Conservation (phyloP, 1,140 invertebrate species). For the Diabrotica virgifera region DNA sequence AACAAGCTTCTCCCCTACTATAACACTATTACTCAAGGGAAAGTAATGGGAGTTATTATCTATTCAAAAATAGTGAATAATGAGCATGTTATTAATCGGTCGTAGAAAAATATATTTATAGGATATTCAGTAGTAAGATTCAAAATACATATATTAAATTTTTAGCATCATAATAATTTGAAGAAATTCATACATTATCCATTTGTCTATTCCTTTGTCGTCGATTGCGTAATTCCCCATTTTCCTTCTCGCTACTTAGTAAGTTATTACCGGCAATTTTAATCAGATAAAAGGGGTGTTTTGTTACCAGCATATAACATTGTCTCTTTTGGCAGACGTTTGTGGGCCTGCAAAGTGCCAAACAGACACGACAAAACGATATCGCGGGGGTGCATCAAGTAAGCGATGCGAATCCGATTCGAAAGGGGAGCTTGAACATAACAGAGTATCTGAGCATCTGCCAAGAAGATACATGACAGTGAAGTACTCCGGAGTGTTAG, state of each 20-base stretch:
- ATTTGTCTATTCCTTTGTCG: no score
- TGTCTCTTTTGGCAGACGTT: not conserved
- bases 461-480: conserved; percentile 5
- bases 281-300: conserved; percentile 22
- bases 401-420: conserved; percentile 16
- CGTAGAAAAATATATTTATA: no score
- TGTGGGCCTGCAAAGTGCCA: conserved; percentile 22
- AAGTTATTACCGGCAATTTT: conserved; percentile 13
- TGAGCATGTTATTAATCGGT: no score
- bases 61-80: no score
- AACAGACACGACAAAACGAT: conserved; percentile 20
- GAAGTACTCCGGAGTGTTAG: not conserved
- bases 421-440: conserved; percentile 13
- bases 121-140: no score
- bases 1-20: no score
- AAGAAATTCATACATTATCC: no score
- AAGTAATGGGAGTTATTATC: no score
- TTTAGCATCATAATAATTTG: no score
- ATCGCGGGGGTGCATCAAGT: conserved; percentile 19
- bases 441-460: conserved; percentile 17
- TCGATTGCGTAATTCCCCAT: no score
- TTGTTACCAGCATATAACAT: conserved; percentile 18
- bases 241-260: not conserved
- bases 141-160: no score
- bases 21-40: no score